These are phyloP conservation scores for Myotis planiceps DNA, from an alignment of 2,797 vertebrate species.

Conservation along the genomic window DNA sequence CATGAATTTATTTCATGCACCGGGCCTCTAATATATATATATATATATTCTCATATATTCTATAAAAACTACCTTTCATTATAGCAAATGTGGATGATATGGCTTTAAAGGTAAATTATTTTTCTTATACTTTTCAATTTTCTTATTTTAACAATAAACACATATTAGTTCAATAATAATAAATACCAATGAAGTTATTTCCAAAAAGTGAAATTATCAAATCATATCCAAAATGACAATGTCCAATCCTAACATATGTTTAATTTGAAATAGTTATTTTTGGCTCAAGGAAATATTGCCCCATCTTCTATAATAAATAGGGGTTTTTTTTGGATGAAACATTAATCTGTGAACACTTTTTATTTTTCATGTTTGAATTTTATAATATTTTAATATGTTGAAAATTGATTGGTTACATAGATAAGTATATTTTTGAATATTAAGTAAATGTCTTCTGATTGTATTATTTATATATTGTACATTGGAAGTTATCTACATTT, in stretches of 20 bases:
- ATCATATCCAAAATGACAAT: background rate
- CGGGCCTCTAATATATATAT: background rate
- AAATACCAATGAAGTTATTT: background rate
- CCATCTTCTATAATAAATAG: background rate
- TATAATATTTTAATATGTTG: background rate
- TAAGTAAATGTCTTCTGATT: background rate
- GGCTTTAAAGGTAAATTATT: background rate
- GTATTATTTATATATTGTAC: background rate
- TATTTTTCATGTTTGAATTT: background rate
- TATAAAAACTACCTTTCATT: background rate
- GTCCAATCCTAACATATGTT: background rate
- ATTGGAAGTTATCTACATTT: conserved; percentile 5
- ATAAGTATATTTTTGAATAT: background rate
- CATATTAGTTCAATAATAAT: background rate
- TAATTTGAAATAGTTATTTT: background rate
- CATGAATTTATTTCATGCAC: no score
- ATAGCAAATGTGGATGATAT: background rate
- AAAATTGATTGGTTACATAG: background rate
- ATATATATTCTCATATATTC: background rate
- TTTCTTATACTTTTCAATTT: background rate
- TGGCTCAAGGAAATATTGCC: background rate
- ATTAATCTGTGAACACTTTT: background rate
- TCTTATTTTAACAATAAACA: background rate
- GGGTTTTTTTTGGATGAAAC: background rate
- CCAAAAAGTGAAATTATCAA: background rate